Evolutionary conservation across 1,140 invertebrate genomes (phyloP).

Genomic region (Hyles vespertilio): DNA sequence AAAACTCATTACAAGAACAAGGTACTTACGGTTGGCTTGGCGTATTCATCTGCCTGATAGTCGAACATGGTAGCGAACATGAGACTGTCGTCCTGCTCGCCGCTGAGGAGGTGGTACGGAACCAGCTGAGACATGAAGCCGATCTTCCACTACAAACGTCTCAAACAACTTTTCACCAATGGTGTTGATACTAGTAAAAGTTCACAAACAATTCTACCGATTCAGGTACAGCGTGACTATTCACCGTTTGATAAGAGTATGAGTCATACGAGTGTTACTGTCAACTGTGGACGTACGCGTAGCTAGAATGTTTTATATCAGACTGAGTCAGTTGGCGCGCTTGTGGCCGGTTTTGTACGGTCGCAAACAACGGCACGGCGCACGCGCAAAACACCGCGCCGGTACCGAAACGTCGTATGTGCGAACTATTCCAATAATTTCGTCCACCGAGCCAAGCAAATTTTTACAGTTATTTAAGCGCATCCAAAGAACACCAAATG

Average conservation of each 20-base stretch:
- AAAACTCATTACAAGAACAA: too few relatives aligned
- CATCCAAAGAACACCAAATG: conserved; percentile 37
- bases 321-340: conserved; percentile 65
- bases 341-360: conserved; percentile 64
- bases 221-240: conserved; percentile 39
- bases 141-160: conserved; percentile 47
- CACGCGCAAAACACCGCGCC: conserved; percentile 46
- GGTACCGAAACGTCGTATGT: conserved; percentile 43
- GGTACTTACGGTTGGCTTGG: conserved; percentile 60
- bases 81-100: conserved; percentile 72
- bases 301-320: conserved; percentile 70
- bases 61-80: conserved; percentile 76
- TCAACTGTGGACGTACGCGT: conserved; percentile 47
- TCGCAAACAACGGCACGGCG: conserved; percentile 42
- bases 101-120: conserved; percentile 60
- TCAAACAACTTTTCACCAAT: conserved; percentile 35
- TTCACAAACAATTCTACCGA: conserved; percentile 33
- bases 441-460: conserved; percentile 53
- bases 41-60: conserved; percentile 68
- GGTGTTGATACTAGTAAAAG: conserved; percentile 12
- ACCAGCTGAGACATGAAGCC: conserved; percentile 74
- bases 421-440: conserved; percentile 56
- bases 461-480: conserved; percentile 36
- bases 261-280: conserved; percentile 53
- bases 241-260: conserved; percentile 61